Base-by-base conservation (phyloP, 2,797 vertebrate genomes). In the Coranthus polyacanthus region DNA sequence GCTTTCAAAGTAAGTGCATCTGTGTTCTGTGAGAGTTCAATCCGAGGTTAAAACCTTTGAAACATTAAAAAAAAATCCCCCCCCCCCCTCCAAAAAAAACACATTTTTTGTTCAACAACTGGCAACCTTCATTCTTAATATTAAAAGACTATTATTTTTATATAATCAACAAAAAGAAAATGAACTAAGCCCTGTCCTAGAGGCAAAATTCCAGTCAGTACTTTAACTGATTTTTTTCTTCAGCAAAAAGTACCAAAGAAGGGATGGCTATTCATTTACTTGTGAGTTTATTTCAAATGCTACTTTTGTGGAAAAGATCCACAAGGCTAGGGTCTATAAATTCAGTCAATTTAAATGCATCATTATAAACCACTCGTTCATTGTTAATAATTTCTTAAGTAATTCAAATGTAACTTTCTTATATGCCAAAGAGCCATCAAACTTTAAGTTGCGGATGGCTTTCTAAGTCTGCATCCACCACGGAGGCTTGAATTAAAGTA, bases 301-400 rank as follows among this genome's bases (percentile, higher is more conserved):
- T 51, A 29, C 45, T 26, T 69, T 52, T 63, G 71, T 72, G 59
- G 7, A 16, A 38, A 32, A 4, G n/a, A n/a, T 5, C 41, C 32
- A 42, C 36, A 12, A 58, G 37, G 44, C 57, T 44, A 24, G 16
- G 17, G 22, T 51, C 32, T 59, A 12, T 51, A 41, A 36, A 53
- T 80, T 56, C 70, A 64, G n/a, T 59, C 41, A 45, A 41, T 72
- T 58, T 44, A 68, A 57, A 73, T 8, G 5, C 41, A 50, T 61
- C 47, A 78, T 68, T 74, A 60, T 52, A 72, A 81, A 39, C 32
- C 51, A 72, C 61, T 77, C 64, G 59, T 68, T 86, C 59, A 44
- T 45, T 75, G 66, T 70, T 76, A 73, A 84, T 86, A 68, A 81
- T 77, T 75, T 79, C 64, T 7, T 24, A 32, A 58, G 70, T 62